Evolutionary conservation across 2,888 invertebrate genomes (phyloP).

Genomic region (Drosophila mulleri): DNA sequence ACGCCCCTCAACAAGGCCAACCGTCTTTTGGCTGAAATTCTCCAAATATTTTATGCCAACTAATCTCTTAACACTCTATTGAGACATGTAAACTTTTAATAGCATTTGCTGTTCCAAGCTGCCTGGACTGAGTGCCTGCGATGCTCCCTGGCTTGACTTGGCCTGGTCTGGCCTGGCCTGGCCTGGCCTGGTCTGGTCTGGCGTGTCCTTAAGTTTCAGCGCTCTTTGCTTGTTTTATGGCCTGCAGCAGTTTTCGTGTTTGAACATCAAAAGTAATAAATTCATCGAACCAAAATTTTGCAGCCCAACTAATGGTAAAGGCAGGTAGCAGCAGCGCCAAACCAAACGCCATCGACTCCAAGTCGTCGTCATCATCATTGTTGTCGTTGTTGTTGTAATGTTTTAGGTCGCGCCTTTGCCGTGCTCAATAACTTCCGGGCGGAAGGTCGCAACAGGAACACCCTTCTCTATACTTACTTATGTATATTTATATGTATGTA

Average conservation of each 20-base stretch:
- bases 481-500: conserved; percentile 4
- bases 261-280: conserved; percentile 82
- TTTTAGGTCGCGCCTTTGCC: conserved; percentile 66
- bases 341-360: conserved; percentile 2
- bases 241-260: conserved; percentile 80
- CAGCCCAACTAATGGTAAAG: conserved; percentile 33
- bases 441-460: conserved; percentile 28
- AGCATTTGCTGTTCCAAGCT: conserved; percentile 63
- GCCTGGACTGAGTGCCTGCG: conserved; percentile 1
- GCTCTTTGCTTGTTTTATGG: conserved; percentile 67
- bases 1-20: conserved; percentile 16
- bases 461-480: neutral
- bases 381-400: conserved; percentile 30
- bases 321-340: conserved; percentile 45
- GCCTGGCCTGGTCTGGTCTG: neutral
- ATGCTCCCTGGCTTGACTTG: neutral
- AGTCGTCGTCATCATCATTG: neutral
- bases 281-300: conserved; percentile 81
- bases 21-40: conserved; percentile 43
- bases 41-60: conserved; percentile 73
- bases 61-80: conserved; percentile 80
- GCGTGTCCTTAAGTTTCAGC: conserved; percentile 55
- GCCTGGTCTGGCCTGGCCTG: neutral
- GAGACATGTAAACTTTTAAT: conserved; percentile 82
- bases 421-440: conserved; percentile 80